phyloP scores from a whole-genome alignment of 2,113 vertebrate genomes.

The Nycticebus coucang region DNA sequence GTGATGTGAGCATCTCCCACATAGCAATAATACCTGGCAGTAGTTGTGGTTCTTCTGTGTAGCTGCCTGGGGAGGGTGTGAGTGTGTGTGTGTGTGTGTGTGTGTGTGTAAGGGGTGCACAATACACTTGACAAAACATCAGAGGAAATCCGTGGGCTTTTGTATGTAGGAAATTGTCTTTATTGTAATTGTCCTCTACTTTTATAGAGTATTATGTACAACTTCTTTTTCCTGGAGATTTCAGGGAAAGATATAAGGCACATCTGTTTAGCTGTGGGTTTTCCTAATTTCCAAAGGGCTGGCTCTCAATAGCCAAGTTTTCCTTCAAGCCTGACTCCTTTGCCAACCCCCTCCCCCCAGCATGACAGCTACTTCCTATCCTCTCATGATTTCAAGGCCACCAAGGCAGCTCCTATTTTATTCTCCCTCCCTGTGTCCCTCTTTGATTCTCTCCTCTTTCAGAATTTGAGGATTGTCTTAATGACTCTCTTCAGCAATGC shows the following conservation, averaged over 20 bases:
- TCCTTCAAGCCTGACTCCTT: not conserved
- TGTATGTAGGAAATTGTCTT: not conserved
- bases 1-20: fast-evolving
- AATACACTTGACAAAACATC: not conserved
- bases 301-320: not conserved
- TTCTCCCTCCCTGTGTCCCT: not conserved
- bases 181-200: not conserved
- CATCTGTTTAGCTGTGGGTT: not conserved
- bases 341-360: no score
- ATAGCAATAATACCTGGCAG: fast-evolving
- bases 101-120: not conserved
- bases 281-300: not conserved
- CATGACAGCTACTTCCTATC: not conserved
- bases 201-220: not conserved
- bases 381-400: not conserved
- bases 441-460: not conserved
- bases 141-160: not conserved
- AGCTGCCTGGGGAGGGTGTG: not conserved
- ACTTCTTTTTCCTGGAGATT: not conserved
- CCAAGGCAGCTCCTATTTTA: not conserved
- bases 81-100: no score
- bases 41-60: not conserved
- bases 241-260: not conserved
- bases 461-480: not conserved
- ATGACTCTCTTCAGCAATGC: not conserved